These are phyloP conservation scores for Lamproptera curius DNA, from an alignment of 2,888 invertebrate genomes.

Conservation along the genomic window DNA sequence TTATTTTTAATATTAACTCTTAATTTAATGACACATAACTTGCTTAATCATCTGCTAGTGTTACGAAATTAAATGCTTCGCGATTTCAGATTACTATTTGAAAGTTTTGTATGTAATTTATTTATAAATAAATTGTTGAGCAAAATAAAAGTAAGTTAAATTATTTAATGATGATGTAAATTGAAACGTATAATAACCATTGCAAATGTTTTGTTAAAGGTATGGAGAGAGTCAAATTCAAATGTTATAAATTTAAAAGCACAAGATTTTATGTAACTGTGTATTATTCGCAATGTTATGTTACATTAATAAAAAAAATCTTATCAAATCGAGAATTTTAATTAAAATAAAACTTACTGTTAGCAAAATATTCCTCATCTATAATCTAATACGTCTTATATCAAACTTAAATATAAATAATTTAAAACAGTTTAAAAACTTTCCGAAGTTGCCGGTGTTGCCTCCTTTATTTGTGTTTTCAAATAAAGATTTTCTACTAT, in stretches of 20 bases:
- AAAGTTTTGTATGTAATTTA: not conserved
- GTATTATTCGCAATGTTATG: not conserved
- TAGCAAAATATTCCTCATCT: not conserved
- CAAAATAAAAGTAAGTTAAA: not conserved
- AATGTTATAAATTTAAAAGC: not conserved
- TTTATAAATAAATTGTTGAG: not conserved
- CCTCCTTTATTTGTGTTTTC: slow-evolving; percentile 41
- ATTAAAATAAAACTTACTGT: slow-evolving; percentile 17
- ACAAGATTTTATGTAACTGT: not conserved
- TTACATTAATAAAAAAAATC: slow-evolving; percentile 5
- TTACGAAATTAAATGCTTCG: not conserved
- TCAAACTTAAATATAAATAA: not conserved
- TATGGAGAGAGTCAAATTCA: slow-evolving; percentile 34
- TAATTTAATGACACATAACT: too few relatives aligned
- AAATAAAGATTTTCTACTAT: slow-evolving; percentile 58
- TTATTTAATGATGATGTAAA: slow-evolving; percentile 2
- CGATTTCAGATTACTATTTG: not conserved
- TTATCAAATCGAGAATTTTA: slow-evolving; percentile 7
- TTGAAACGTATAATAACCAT: slow-evolving; percentile 1
- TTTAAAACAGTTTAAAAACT: slow-evolving; percentile 29
- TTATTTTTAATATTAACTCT: too few relatives aligned
- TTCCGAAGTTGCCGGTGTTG: slow-evolving; percentile 1
- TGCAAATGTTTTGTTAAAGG: slow-evolving; percentile 28
- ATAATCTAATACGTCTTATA: not conserved
- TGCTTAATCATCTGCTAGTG: not conserved